A percentile compares a stretch with the other conserved stretches of the same genome.
phyloP scores from a whole-genome alignment of 2,797 vertebrate species.

The Anomalospiza imberbis region DNA sequence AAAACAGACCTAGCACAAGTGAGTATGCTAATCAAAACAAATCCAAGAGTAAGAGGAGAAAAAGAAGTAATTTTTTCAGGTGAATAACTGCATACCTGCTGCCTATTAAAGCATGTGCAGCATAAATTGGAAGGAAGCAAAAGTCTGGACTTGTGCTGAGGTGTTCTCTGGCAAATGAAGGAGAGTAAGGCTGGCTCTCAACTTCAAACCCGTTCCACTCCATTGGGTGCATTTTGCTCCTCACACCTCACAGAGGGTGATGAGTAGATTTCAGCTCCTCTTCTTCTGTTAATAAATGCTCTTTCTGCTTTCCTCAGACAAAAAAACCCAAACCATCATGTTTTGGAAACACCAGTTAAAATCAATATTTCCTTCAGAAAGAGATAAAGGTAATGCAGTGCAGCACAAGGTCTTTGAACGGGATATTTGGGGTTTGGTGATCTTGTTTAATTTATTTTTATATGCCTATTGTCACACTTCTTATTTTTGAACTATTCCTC shows the following conservation, averaged over 20 bases:
- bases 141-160: constrained; percentile 24
- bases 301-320: background rate
- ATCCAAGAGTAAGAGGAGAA: background rate
- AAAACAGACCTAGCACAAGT: background rate
- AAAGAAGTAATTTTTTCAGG: background rate
- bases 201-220: background rate
- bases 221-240: background rate
- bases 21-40: background rate
- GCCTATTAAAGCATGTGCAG: background rate
- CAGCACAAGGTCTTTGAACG: background rate
- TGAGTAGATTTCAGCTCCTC: background rate
- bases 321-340: background rate
- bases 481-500: background rate
- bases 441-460: background rate
- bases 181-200: background rate
- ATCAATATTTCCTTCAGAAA: background rate
- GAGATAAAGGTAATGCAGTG: background rate
- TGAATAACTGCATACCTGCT: background rate
- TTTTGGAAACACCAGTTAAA: background rate
- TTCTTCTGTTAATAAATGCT: background rate
- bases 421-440: background rate
- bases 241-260: background rate
- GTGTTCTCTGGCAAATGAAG: background rate
- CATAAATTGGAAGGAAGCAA: background rate
- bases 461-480: background rate